Base-by-base conservation (phyloP, 2,888 invertebrate species). In the Yponomeuta malinellus region DNA sequence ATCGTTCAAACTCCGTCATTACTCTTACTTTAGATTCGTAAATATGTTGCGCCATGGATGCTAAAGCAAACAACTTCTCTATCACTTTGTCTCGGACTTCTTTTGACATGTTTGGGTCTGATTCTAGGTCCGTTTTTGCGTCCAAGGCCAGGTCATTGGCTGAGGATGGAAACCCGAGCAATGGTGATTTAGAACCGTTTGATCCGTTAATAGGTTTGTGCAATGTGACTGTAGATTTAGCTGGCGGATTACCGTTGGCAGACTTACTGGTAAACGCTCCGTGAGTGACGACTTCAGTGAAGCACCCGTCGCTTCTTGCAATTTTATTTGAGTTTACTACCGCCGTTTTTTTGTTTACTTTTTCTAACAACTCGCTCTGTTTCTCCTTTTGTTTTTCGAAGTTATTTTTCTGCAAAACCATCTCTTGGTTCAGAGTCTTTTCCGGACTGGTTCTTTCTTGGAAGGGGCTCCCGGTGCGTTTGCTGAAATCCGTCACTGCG, bases 11-110 rank as follows among this genome's bases (percentile, higher is more conserved):
- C 70, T 92, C 92, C 0, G 85, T 82, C 88, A 89, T 88, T 4
- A 91, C 79, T 73, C 92, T 82, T 59, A 91, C 90, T 78, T 92
- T 92, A 5, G 92, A 90, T 77, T 92, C 92, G 70, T 90, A 92
- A 10, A 83, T 81, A 72, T 92, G 90, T 76, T 92, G 92, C 33
- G 91, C 90, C 89, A 92, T 91, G 10, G 90, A 88, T 1, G 88
- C 92, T 23, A 92, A 75, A 52, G 82, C 83, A 72, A 91, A 92
- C 9, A 92, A 75, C 75, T 92, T 92, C 72, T 87, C 81, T 48
- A 92, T 91, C 0, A 92, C 90, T 73, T 89, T 92, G 71, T 90
- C 89, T 79, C 90, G 91, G 0, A 89, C 86, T 76, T 83, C 88
- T 73, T 83, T 80, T 31, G 90, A 87, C 73, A 92, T 86, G 63